These are phyloP conservation scores for Eumaeus atala DNA, from an alignment of 1,140 invertebrate genomes.

Conservation along the genomic window DNA sequence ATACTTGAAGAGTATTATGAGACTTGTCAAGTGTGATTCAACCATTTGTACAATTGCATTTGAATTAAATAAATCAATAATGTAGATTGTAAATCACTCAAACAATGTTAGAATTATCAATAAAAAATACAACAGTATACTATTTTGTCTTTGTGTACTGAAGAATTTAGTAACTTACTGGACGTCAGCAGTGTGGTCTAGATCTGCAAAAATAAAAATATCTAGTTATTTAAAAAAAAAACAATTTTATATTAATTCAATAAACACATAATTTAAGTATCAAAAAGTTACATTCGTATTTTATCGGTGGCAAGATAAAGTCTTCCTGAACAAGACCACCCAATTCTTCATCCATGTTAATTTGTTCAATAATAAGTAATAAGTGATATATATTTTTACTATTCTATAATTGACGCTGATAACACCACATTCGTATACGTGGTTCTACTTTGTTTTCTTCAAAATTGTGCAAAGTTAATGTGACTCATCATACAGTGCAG, in stretches of 20 bases:
- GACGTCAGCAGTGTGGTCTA: slow-evolving; percentile 98
- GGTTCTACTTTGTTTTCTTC: too few relatives aligned
- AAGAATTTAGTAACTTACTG: slow-evolving; percentile 86
- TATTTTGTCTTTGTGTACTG: too few relatives aligned
- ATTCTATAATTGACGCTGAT: too few relatives aligned
- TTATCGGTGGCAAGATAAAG: slow-evolving; percentile 73
- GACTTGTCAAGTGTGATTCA: too few relatives aligned
- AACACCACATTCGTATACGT: too few relatives aligned
- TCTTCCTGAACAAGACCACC: slow-evolving; percentile 74
- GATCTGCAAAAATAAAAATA: slow-evolving; percentile 79
- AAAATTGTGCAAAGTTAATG: too few relatives aligned
- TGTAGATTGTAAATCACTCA: background rate
- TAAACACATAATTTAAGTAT: background rate
- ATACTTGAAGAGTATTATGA: too few relatives aligned
- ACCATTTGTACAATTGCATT: background rate
- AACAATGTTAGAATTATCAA: too few relatives aligned
- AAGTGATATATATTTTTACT: too few relatives aligned
- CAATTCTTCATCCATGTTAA: slow-evolving; percentile 59
- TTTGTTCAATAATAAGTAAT: too few relatives aligned
- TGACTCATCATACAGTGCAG: too few relatives aligned
- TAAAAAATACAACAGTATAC: too few relatives aligned
- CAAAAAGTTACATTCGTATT: slow-evolving; percentile 82
- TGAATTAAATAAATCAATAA: background rate
- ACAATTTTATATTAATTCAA: background rate
- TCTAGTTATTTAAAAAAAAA: background rate